Base-by-base conservation (phyloP, 2,888 invertebrate genomes). In the Torymus auratus region DNA sequence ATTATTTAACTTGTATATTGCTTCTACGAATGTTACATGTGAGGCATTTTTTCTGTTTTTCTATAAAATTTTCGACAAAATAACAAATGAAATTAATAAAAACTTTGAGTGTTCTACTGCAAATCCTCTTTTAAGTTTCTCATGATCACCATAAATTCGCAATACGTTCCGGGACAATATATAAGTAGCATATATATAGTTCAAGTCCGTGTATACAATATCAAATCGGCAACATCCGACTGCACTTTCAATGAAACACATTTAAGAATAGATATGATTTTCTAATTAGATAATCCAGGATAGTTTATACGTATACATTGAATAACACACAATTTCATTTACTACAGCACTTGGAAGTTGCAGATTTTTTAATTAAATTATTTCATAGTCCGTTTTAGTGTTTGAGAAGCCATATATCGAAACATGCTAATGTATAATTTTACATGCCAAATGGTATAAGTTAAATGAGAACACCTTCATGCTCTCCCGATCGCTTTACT, bases 401-500 rank as follows among this genome's bases (percentile, higher is more conserved):
- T 28, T 68, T n/a, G 69, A 69, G 53, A 14, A 56, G 65, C 67
- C 73, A 55, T 70, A 55, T 70, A 7, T 17, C 53, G 10, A 4
- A 73, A 50, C 15, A 55, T 70, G 14, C 52, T 5, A 17, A 73
- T 55, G 23, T 67, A 10, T 14, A 52, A 56, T 62, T 23, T 65
- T 17, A n/a, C 10, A 65, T 15, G 50, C 14, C 41, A 55, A 69
- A 67, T 74, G 13, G 10, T 41, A 56, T 17, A 56, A 73, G 28
- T 53, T 74, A 62, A 23, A 10, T 70, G 85, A 85, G 87, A 88
- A 87, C 88, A 73, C 87, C 87, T 90, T 90, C 88, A 90, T 89
- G 15, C 55, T 68, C 12, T 84, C 92, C 91, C 90, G 90, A 88
- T 88, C 88, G 91, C 86, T 73, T 83, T 73, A 12, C 5, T 50